A percentile compares a stretch with the other conserved stretches of the same genome.
Evolutionary conservation across 2,797 vertebrate genomes (phyloP).

Genomic region (Odontamblyopus lacepedii): DNA sequence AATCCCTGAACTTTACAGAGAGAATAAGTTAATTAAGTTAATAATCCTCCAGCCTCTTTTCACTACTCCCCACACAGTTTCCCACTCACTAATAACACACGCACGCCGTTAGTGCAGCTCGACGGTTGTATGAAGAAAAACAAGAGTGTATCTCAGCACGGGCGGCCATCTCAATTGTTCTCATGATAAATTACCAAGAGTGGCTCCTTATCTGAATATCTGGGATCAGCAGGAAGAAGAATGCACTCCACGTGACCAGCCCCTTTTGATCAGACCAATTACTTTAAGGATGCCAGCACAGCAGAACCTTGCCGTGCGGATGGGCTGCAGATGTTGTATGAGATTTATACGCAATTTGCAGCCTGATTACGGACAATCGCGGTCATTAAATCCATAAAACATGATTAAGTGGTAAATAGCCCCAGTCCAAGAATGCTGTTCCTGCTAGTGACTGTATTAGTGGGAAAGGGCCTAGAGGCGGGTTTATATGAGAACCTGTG

Average conservation of each 20-base stretch:
- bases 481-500: conserved; percentile 25
- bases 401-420: conserved; percentile 48
- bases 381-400: conserved; percentile 54
- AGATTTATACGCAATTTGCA: conserved; percentile 36
- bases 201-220: conserved; percentile 47
- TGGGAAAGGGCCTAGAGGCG: conserved; percentile 20
- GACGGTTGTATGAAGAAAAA: conserved; percentile 9
- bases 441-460: conserved; percentile 3
- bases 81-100: background rate
- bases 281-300: conserved; percentile 44
- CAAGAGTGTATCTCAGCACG: conserved; percentile 32
- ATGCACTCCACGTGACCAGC: conserved; percentile 42
- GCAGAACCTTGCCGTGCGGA: conserved; percentile 42
- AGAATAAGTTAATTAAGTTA: background rate
- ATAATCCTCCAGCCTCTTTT: background rate
- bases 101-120: background rate
- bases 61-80: background rate
- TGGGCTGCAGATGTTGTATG: conserved; percentile 23
- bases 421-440: conserved; percentile 13
- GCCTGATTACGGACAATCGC: conserved; percentile 54
- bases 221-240: conserved; percentile 56
- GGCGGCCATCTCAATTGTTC: conserved; percentile 48
- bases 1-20: too few species aligned
- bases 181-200: conserved; percentile 56
- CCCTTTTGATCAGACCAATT: conserved; percentile 50